A percentile compares a stretch with the other conserved stretches of the same genome.
phyloP scores from a whole-genome alignment of 2,888 invertebrate genomes.

The Copidosoma aretas region DNA sequence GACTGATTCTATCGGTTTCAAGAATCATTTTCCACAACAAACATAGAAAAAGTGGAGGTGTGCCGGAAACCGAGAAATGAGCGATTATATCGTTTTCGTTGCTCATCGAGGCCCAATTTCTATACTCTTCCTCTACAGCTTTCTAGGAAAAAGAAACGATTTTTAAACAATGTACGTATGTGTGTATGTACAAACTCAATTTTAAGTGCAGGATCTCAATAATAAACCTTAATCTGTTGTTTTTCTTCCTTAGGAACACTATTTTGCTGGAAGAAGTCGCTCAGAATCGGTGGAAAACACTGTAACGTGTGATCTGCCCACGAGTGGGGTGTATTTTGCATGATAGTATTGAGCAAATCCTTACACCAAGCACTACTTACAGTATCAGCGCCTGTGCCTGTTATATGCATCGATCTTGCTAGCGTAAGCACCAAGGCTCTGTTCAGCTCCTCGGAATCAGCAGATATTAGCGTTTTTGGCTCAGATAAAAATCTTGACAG shows the following conservation, averaged over 20 bases:
- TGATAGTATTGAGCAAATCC: conserved; percentile 86
- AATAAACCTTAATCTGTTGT: conserved; percentile 75
- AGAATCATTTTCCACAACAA: conserved; percentile 94
- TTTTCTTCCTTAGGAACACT: conserved; percentile 88
- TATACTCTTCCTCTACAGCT: conserved; percentile 93
- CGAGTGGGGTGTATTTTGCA: conserved; percentile 93
- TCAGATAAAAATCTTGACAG: conserved; percentile 90
- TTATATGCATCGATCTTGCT: conserved; percentile 92
- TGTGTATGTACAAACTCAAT: not conserved
- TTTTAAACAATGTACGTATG: not conserved
- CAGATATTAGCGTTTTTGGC: conserved; percentile 88
- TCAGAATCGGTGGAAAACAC: conserved; percentile 88
- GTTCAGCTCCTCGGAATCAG: conserved; percentile 95
- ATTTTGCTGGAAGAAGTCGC: conserved; percentile 87
- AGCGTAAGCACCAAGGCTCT: conserved; percentile 90
- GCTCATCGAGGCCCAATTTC: conserved; percentile 96
- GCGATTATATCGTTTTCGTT: conserved; percentile 96
- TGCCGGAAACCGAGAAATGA: conserved; percentile 91
- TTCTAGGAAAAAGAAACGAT: conserved; percentile 63
- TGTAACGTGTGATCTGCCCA: conserved; percentile 94
- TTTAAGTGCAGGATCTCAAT: conserved; percentile 65
- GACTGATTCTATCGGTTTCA: conserved; percentile 90
- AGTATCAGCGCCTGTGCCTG: conserved; percentile 69
- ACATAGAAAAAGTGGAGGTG: conserved; percentile 89
- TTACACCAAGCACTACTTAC: conserved; percentile 83